Evolutionary conservation across 2,888 invertebrate genomes (phyloP).

Genomic region (Leptopilina myrica): DNA sequence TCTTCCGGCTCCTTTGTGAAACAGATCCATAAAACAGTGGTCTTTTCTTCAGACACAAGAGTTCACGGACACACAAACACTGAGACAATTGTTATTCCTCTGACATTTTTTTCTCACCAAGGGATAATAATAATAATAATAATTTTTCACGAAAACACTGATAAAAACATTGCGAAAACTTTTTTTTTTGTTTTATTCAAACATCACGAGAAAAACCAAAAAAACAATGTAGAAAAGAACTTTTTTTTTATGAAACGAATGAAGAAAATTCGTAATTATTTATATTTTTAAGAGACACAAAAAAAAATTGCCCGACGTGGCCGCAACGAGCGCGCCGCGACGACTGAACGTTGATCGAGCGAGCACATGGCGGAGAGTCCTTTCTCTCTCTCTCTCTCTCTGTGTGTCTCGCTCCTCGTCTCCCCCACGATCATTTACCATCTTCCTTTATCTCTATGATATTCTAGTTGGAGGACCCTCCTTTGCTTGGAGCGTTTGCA

Average conservation of each 20-base stretch:
- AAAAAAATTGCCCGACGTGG: slow-evolving; percentile 58
- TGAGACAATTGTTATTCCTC: not conserved
- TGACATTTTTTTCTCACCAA: not conserved
- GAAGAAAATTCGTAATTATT: not conserved
- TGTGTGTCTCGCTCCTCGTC: not conserved
- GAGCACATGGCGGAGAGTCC: slow-evolving; percentile 71
- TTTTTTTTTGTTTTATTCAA: not conserved
- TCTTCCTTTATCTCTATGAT: slow-evolving; percentile 43
- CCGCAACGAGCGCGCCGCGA: slow-evolving; percentile 71
- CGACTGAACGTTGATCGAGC: slow-evolving; percentile 72
- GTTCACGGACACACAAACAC: not conserved
- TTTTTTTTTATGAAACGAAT: no score
- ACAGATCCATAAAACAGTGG: no score
- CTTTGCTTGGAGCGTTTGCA: slow-evolving; percentile 37
- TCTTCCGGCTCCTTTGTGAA: no score
- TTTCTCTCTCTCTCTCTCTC: slow-evolving; percentile 50
- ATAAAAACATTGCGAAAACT: not conserved
- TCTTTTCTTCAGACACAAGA: not conserved
- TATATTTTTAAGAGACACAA: not conserved
- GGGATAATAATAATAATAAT: no score
- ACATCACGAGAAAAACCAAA: not conserved
- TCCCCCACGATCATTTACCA: slow-evolving; percentile 40
- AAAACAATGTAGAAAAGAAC: no score
- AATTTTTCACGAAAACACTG: slow-evolving; percentile 3
- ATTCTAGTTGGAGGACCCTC: slow-evolving; percentile 41